Evolutionary conservation across 2,113 vertebrate genomes (phyloP).

Genomic region (Hemibagrus wyckioides): DNA sequence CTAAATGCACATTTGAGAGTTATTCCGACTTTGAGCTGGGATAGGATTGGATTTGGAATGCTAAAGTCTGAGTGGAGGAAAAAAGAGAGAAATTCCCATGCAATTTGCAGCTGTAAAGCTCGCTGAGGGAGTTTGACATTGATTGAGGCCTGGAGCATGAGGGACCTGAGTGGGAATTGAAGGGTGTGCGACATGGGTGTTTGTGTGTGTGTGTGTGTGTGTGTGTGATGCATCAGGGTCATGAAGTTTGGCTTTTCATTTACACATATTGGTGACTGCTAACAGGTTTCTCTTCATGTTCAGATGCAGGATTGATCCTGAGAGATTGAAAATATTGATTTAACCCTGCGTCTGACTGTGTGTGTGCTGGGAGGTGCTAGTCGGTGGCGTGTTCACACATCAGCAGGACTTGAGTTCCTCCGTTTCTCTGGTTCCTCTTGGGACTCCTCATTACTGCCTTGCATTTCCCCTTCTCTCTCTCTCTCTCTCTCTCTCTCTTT

Average conservation of each 20-base stretch:
- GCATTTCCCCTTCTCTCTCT: slow-evolving; percentile 82
- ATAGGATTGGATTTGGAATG: not conserved
- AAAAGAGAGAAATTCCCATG: slow-evolving; percentile 24
- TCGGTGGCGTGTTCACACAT: slow-evolving; percentile 90
- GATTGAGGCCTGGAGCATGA: slow-evolving; percentile 27
- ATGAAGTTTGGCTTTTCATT: slow-evolving; percentile 97
- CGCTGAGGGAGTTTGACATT: slow-evolving; percentile 29
- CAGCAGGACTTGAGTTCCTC: slow-evolving; percentile 81
- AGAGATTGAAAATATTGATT: slow-evolving; percentile 99
- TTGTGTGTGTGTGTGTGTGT: not conserved
- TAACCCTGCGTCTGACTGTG: slow-evolving; percentile 90
- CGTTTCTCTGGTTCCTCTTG: slow-evolving; percentile 81
- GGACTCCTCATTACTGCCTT: slow-evolving; percentile 94
- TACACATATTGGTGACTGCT: slow-evolving; percentile 89
- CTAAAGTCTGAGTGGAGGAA: not conserved
- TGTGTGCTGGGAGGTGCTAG: slow-evolving; percentile 81
- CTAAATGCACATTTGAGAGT: not conserved
- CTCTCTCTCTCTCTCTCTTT: slow-evolving; percentile 23
- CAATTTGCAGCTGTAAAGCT: slow-evolving; percentile 29
- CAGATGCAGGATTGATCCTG: slow-evolving; percentile 93
- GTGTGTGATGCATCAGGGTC: slow-evolving; percentile 54
- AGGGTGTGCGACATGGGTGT: slow-evolving; percentile 27
- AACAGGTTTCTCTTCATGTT: slow-evolving; percentile 91
- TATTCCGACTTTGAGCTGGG: not conserved
- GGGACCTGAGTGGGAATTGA: slow-evolving; percentile 60